These are phyloP conservation scores for Ctenopoma kingsleyae DNA, from an alignment of 2,797 vertebrate species.

Conservation along the genomic window DNA sequence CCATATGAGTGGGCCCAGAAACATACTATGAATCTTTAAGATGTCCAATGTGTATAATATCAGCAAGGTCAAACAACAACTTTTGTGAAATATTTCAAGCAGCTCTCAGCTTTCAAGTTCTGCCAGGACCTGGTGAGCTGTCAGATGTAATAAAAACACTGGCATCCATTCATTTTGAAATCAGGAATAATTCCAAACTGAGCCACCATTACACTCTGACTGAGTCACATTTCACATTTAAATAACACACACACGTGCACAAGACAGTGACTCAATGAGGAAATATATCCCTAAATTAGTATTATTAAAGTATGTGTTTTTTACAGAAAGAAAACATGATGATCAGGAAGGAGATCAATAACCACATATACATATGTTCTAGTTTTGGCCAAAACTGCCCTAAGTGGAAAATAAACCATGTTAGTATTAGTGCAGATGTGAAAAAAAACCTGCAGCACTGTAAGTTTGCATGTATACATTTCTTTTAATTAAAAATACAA, in stretches of 20 bases:
- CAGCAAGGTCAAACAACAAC: conserved; percentile 28
- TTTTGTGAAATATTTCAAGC: neutral
- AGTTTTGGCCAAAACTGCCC: neutral
- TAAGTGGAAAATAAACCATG: neutral
- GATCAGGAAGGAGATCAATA: neutral
- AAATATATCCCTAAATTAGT: neutral
- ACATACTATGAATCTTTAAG: conserved; percentile 32
- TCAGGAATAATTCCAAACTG: neutral
- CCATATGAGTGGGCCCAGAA: conserved; percentile 19
- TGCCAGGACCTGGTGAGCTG: neutral
- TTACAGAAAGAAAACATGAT: neutral
- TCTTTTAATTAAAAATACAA: neutral
- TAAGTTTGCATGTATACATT: neutral
- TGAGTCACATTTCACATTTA: neutral
- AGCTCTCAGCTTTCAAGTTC: neutral
- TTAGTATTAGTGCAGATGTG: neutral
- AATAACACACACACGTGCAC: neutral
- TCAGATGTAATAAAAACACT: neutral
- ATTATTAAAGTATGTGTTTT: neutral
- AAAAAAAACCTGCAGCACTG: neutral
- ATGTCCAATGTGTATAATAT: neutral
- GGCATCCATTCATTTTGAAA: neutral
- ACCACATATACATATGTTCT: neutral
- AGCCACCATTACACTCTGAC: neutral
- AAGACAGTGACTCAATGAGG: neutral